phyloP scores from a whole-genome alignment of 2,888 invertebrate species.

The Lymantria dispar region DNA sequence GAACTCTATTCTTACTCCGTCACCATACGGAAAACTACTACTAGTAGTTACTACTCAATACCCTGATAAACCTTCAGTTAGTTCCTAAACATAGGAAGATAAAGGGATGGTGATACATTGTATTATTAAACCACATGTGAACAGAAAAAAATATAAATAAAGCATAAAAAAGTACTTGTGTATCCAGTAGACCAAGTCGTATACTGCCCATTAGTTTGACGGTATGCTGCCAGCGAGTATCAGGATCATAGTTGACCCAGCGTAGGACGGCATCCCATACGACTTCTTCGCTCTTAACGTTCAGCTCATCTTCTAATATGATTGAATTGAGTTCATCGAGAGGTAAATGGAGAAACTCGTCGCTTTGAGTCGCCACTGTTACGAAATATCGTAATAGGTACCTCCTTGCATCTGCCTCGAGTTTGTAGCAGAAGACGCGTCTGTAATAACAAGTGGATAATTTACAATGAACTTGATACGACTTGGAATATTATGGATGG shows the following conservation, averaged over 20 bases:
- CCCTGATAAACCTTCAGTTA: too few relatives aligned
- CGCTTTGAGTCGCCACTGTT: constrained; percentile 87
- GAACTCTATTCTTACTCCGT: too few relatives aligned
- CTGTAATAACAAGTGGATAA: constrained; percentile 49
- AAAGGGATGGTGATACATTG: too few relatives aligned
- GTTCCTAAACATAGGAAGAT: too few relatives aligned
- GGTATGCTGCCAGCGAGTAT: constrained; percentile 87
- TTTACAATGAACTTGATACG: too few relatives aligned
- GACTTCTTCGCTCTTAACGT: constrained; percentile 93
- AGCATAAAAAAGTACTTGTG: constrained; percentile 74
- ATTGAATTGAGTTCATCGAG: constrained; percentile 89
- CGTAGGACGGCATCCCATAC: constrained; percentile 93
- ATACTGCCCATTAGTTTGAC: constrained; percentile 91
- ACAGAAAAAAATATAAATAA: neutral
- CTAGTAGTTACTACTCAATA: too few relatives aligned
- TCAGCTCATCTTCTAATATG: constrained; percentile 91
- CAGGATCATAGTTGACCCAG: constrained; percentile 92
- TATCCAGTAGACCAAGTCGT: constrained; percentile 91
- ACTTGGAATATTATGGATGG: too few relatives aligned
- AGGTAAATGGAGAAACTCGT: constrained; percentile 87
- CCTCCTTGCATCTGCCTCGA: constrained; percentile 86
- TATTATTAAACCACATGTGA: too few relatives aligned
- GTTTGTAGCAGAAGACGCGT: constrained; percentile 87
- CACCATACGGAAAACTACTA: too few relatives aligned
- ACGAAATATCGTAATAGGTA: constrained; percentile 90